phyloP scores from a whole-genome alignment of 2,113 vertebrate species.

The Delphinapterus leucas region DNA sequence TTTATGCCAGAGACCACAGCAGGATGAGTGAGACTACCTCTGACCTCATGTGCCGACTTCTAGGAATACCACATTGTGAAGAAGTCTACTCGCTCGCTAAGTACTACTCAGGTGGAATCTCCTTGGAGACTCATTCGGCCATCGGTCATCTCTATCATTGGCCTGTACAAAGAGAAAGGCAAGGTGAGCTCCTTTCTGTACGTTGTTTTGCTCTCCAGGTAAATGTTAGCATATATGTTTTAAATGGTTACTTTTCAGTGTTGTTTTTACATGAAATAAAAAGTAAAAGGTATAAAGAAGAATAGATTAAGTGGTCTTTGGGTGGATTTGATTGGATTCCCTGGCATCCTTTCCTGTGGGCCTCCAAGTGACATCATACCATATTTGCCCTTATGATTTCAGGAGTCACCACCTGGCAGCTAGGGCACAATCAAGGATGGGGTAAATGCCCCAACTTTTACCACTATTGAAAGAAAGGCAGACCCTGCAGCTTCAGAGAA shows the following conservation, averaged over 20 bases:
- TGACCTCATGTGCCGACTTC: not conserved
- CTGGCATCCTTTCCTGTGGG: not conserved
- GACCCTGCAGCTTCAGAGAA: not conserved
- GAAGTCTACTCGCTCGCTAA: conserved; percentile 95
- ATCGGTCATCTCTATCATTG: conserved; percentile 97
- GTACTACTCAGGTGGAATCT: conserved; percentile 95
- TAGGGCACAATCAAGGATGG: not conserved
- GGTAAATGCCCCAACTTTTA: not conserved
- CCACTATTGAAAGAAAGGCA: conserved; percentile 53
- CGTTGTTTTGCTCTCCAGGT: not conserved
- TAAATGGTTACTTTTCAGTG: not conserved
- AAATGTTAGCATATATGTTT: not conserved
- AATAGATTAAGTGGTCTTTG: not conserved
- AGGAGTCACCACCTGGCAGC: not conserved
- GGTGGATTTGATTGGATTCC: not conserved
- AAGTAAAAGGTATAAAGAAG: not conserved
- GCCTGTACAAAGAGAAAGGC: conserved; percentile 98
- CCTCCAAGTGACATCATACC: not conserved
- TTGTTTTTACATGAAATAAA: not conserved
- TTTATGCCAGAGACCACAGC: not conserved
- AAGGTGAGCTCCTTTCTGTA: conserved; percentile 87
- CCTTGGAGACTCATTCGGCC: conserved; percentile 97
- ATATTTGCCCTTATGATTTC: not conserved
- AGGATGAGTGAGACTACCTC: not conserved
- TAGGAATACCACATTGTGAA: conserved; percentile 95